Percentiles rank a stretch among this genome's conserved stretches.
Conservation (phyloP, 1,140 invertebrate species). For the Cephus cinctus region DNA sequence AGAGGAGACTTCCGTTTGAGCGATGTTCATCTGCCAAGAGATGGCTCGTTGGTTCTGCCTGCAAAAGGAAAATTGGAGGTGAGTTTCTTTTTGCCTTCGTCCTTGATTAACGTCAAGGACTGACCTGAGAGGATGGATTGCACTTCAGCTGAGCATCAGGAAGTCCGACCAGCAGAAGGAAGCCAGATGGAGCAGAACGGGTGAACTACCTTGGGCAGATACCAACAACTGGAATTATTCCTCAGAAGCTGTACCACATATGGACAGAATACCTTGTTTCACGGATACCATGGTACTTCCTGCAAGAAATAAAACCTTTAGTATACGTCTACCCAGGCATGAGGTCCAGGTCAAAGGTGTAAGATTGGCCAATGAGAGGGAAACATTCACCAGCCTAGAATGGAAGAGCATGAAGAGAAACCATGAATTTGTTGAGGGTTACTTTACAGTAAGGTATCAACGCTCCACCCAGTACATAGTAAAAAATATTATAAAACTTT, state of each 20-base stretch:
- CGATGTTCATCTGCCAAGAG: constrained; percentile 39
- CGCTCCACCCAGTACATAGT: too few species aligned
- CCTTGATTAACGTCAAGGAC: too few species aligned
- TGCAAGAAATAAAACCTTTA: constrained; percentile 28
- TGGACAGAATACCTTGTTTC: constrained; percentile 44
- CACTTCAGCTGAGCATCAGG: too few species aligned
- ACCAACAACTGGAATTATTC: constrained; percentile 44
- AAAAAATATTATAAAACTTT: too few species aligned
- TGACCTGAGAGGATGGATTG: too few species aligned
- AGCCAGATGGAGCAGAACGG: too few species aligned
- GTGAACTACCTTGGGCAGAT: constrained; percentile 40
- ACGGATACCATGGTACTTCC: constrained; percentile 42
- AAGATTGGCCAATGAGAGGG: constrained; percentile 20
- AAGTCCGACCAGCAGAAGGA: too few species aligned
- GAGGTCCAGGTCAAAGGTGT: constrained; percentile 33
- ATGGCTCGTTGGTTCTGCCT: constrained; percentile 37
- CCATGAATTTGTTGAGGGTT: constrained; percentile 33
- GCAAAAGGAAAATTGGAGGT: constrained; percentile 37
- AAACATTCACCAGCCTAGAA: constrained; percentile 24
- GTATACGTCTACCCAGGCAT: constrained; percentile 31
- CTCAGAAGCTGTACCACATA: constrained; percentile 44
- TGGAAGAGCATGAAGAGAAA: constrained; percentile 28
- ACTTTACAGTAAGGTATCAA: constrained; percentile 36
- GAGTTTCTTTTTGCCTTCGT: too few species aligned
- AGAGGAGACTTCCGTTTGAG: constrained; percentile 20